A percentile compares a stretch with the other conserved stretches of the same genome.
These are phyloP conservation scores for Drosophila maculinotata DNA, from an alignment of 2,888 invertebrate genomes.

Conservation along the genomic window DNA sequence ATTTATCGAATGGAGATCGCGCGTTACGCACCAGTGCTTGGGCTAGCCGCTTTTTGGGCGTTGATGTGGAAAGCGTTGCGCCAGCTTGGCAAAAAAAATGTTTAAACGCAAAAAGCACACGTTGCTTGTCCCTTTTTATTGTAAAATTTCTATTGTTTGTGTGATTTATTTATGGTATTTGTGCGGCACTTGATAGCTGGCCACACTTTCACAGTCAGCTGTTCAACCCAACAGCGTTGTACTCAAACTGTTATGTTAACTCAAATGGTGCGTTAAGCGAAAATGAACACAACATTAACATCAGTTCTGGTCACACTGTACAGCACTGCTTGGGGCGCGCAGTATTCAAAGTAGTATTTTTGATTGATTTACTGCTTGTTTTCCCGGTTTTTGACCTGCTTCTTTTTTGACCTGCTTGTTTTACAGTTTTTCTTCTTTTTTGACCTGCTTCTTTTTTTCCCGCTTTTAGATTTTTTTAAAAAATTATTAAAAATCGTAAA, in stretches of 20 bases:
- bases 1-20: constrained; percentile 35
- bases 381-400: too few species aligned
- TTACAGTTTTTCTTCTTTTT: too few species aligned
- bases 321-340: constrained; percentile 13
- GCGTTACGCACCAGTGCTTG: constrained; percentile 46
- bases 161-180: constrained; percentile 28
- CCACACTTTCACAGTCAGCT: constrained; percentile 42
- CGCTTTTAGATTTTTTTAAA: too few species aligned
- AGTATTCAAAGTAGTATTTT: not conserved
- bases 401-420: too few species aligned
- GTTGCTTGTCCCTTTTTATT: constrained; percentile 33
- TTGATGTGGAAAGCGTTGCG: constrained; percentile 21
- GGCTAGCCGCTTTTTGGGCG: constrained; percentile 12
- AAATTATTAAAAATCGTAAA: too few species aligned
- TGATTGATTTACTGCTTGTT: not conserved
- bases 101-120: constrained; percentile 45
- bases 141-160: constrained; percentile 46
- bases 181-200: not conserved
- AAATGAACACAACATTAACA: not conserved
- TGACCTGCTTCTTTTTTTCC: too few species aligned
- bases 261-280: constrained; percentile 11
- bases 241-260: constrained; percentile 13
- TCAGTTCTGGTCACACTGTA: constrained; percentile 16
- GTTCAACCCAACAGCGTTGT: not conserved
- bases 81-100: constrained; percentile 40